Conservation (phyloP, 2,797 vertebrate species). For the Cossypha polioptera region DNA sequence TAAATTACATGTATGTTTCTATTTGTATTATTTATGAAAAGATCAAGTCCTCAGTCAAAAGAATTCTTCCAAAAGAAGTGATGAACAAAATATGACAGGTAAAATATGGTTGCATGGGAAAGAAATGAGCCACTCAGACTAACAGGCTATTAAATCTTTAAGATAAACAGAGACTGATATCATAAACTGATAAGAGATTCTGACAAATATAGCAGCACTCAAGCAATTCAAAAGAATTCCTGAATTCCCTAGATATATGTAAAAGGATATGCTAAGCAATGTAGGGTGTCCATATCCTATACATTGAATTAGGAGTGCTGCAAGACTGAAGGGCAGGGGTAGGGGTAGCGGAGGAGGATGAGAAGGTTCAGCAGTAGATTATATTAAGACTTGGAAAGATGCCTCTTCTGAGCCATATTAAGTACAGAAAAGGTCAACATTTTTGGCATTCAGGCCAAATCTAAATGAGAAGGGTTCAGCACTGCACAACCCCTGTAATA, state of each 20-base stretch:
- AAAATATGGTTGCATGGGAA: not conserved
- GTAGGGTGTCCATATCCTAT: not conserved
- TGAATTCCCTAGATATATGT: not conserved
- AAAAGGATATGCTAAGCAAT: not conserved
- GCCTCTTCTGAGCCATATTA: slow-evolving; percentile 23
- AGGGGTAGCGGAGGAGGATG: not conserved
- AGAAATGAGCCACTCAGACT: not conserved
- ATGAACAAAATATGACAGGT: not conserved
- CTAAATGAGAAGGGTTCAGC: slow-evolving; percentile 16
- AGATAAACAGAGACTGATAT: not conserved
- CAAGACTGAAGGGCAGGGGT: not conserved
- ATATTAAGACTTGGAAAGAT: slow-evolving; percentile 55
- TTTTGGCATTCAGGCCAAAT: slow-evolving; percentile 48
- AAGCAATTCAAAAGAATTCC: slow-evolving; percentile 17
- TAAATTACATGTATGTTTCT: not conserved
- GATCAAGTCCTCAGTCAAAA: not conserved
- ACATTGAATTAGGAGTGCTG: not conserved
- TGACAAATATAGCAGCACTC: not conserved
- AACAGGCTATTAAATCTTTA: not conserved
- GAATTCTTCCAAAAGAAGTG: not conserved
- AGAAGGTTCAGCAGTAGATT: slow-evolving; percentile 36
- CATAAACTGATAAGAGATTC: not conserved
- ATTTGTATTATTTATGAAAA: not conserved
- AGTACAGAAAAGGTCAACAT: slow-evolving; percentile 57
- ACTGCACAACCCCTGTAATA: not conserved